These are phyloP conservation scores for Drosophila neocordata DNA, from an alignment of 1,140 invertebrate species.

Conservation along the genomic window DNA sequence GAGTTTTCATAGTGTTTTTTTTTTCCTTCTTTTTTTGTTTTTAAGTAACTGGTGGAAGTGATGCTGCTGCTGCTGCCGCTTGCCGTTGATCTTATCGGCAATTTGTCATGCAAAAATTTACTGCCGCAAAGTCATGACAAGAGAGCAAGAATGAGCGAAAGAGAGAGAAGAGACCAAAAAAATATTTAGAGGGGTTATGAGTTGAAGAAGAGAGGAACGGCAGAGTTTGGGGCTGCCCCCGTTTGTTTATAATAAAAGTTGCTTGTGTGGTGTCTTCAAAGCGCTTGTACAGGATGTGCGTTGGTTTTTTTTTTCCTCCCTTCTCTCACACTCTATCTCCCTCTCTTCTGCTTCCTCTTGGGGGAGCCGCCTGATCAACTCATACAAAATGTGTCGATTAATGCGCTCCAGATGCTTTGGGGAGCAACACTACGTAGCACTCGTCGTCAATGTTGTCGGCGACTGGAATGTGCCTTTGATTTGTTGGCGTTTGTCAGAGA, in stretches of 20 bases:
- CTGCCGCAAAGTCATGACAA: constrained; percentile 47
- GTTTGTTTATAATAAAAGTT: constrained; percentile 73
- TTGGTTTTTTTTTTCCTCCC: constrained; percentile 44
- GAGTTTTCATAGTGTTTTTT: constrained; percentile 29
- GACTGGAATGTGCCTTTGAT: constrained; percentile 76
- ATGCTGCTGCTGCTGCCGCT: constrained; percentile 38
- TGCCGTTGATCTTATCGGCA: constrained; percentile 75
- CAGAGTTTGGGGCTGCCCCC: constrained; percentile 29
- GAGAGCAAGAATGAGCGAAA: neutral
- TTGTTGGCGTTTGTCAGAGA: constrained; percentile 59
- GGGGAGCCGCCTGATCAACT: constrained; percentile 57
- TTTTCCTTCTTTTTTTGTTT: constrained; percentile 28
- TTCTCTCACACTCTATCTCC: constrained; percentile 5
- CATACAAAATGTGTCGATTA: constrained; percentile 78
- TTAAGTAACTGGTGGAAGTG: constrained; percentile 45
- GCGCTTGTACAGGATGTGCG: constrained; percentile 67
- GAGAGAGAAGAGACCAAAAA: too few species aligned
- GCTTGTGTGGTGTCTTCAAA: constrained; percentile 65
- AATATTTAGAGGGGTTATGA: neutral
- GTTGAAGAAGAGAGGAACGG: neutral
- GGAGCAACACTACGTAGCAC: constrained; percentile 28
- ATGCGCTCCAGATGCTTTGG: constrained; percentile 76
- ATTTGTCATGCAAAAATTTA: constrained; percentile 81
- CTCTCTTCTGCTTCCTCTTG: constrained; percentile 14
- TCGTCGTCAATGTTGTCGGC: constrained; percentile 34